phyloP scores from a whole-genome alignment of 2,113 vertebrate species.

The Oostethus manadensis region DNA sequence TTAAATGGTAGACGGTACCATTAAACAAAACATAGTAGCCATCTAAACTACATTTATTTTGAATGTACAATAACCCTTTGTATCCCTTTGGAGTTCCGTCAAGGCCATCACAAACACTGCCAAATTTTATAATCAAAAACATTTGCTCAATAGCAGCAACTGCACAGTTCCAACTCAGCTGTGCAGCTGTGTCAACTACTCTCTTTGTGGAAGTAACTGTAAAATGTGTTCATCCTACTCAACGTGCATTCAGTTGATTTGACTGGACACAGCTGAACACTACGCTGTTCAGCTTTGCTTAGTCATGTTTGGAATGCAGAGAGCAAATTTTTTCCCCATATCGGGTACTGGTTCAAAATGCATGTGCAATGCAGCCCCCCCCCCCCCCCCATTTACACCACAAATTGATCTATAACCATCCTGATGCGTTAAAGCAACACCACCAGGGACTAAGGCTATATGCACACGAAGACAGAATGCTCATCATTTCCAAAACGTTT shows the following conservation, averaged over 20 bases:
- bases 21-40: neutral
- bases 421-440: too few relatives aligned
- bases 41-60: neutral
- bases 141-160: slow-evolving; percentile 3
- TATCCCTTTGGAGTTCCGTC: neutral
- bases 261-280: slow-evolving; percentile 47
- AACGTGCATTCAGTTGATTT: slow-evolving; percentile 44
- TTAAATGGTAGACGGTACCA: too few relatives aligned
- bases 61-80: neutral
- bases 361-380: slow-evolving; percentile 14
- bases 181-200: slow-evolving; percentile 41
- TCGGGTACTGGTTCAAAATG: slow-evolving; percentile 33
- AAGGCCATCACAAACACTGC: neutral
- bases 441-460: too few relatives aligned
- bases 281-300: slow-evolving; percentile 39
- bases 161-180: slow-evolving; percentile 16
- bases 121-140: neutral
- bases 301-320: slow-evolving; percentile 61
- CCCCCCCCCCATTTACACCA: slow-evolving; percentile 3
- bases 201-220: slow-evolving; percentile 24
- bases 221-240: slow-evolving; percentile 44
- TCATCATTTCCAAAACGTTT: too few relatives aligned
- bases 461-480: too few relatives aligned
- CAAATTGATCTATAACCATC: too few relatives aligned
- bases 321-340: slow-evolving; percentile 47